Percentiles rank a stretch among this genome's conserved stretches.
These are phyloP conservation scores for Typhlichthys subterraneus DNA, from an alignment of 2,797 vertebrate genomes.

Conservation along the genomic window DNA sequence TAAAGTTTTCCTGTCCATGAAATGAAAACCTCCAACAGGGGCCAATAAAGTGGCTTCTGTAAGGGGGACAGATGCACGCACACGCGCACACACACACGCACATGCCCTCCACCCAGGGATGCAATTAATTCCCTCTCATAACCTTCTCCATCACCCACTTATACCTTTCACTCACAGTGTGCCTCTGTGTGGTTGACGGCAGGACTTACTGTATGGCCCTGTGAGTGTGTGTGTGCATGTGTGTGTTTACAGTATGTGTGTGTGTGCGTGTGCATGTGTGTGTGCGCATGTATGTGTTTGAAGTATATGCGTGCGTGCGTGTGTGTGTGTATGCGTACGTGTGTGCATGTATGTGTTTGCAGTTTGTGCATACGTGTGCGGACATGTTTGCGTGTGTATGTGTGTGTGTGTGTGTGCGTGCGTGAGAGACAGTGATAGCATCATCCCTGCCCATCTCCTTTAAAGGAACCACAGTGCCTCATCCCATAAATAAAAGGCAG, in stretches of 20 bases:
- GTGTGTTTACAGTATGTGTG: no score
- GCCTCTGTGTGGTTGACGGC: constrained; percentile 33
- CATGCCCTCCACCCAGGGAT: constrained; percentile 1
- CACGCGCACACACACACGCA: constrained; percentile 5
- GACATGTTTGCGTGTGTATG: constrained; percentile 7
- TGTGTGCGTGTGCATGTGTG: no score
- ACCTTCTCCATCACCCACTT: constrained; percentile 4
- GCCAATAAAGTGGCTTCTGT: constrained; percentile 53
- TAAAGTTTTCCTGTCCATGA: constrained; percentile 71
- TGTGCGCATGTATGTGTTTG: no score
- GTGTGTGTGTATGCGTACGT: no score
- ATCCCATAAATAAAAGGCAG: constrained; percentile 69
- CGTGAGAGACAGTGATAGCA: constrained; percentile 63
- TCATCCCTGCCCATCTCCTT: constrained; percentile 64
- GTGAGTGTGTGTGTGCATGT: neutral
- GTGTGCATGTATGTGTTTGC: no score
- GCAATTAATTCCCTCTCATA: constrained; percentile 10
- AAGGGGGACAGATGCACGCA: constrained; percentile 25
- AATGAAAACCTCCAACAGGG: constrained; percentile 66
- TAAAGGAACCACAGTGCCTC: constrained; percentile 60
- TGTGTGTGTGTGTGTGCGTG: neutral
- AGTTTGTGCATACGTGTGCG: no score
- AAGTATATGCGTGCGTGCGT: no score
- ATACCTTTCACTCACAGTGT: neutral
- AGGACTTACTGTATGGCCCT: constrained; percentile 40